These are phyloP conservation scores for Saiga tatarica DNA, from an alignment of 2,113 vertebrate species.

Conservation along the genomic window DNA sequence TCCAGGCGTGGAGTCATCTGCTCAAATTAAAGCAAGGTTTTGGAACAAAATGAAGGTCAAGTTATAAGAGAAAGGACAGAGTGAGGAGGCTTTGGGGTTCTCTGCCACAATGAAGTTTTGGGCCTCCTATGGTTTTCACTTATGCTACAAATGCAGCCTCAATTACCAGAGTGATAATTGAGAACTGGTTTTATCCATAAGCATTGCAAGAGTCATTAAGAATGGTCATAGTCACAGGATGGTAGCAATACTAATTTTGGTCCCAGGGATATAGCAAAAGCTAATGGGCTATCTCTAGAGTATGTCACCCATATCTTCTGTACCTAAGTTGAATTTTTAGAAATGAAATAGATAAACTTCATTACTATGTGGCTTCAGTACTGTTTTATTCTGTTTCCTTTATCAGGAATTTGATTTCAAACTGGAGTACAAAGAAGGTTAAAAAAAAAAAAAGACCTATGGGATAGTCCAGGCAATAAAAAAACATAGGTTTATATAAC, in stretches of 20 bases:
- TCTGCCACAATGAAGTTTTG: neutral
- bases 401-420: neutral
- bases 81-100: neutral
- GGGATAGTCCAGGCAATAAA: neutral
- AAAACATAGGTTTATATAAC: neutral
- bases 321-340: neutral
- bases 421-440: neutral
- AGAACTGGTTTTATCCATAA: constrained; percentile 50
- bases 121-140: constrained; percentile 58
- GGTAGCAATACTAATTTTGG: constrained; percentile 45
- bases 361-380: neutral
- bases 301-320: neutral
- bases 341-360: neutral
- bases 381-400: neutral
- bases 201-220: constrained; percentile 55
- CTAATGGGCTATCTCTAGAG: neutral
- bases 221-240: constrained; percentile 52
- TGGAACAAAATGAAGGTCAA: constrained; percentile 56
- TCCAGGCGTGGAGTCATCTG: neutral
- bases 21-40: constrained; percentile 38
- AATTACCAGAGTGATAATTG: constrained; percentile 66
- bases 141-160: constrained; percentile 54
- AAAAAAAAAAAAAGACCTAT: neutral
- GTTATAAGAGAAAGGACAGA: constrained; percentile 35
- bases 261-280: constrained; percentile 6